A percentile compares a stretch with the other conserved stretches of the same genome.
phyloP scores from a whole-genome alignment of 2,888 invertebrate species.

The Nomada goodeniana region DNA sequence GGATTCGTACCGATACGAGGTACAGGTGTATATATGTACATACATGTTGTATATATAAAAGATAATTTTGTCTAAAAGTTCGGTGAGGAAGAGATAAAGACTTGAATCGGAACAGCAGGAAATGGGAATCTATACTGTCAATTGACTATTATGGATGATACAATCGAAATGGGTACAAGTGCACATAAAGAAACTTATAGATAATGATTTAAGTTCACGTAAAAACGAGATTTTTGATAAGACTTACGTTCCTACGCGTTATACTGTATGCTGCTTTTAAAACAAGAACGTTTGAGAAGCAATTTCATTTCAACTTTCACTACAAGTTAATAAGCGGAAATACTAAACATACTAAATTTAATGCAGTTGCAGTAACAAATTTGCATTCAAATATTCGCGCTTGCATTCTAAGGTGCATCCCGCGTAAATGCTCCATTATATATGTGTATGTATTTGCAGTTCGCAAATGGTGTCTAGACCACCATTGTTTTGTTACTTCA shows the following conservation, averaged over 20 bases:
- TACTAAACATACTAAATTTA: not conserved
- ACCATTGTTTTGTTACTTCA: slow-evolving; percentile 3
- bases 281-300: not conserved
- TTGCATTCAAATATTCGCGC: slow-evolving; percentile 23
- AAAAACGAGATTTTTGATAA: not conserved
- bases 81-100: not conserved
- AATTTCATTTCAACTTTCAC: slow-evolving; percentile 12
- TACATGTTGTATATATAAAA: not conserved
- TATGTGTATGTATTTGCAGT: not conserved
- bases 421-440: slow-evolving; percentile 1
- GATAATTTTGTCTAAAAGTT: not conserved
- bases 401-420: slow-evolving; percentile 1
- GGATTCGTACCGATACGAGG: no score
- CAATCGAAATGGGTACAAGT: no score
- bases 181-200: no score
- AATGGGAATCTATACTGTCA: not conserved
- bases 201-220: not conserved
- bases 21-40: no score
- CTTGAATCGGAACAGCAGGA: not conserved
- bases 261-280: no score
- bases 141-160: not conserved
- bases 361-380: not conserved
- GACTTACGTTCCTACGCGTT: not conserved
- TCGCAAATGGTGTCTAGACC: not conserved
- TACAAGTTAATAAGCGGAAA: slow-evolving; percentile 2